Conservation (phyloP, 2,888 invertebrate genomes). For the Machimus rusticus region DNA sequence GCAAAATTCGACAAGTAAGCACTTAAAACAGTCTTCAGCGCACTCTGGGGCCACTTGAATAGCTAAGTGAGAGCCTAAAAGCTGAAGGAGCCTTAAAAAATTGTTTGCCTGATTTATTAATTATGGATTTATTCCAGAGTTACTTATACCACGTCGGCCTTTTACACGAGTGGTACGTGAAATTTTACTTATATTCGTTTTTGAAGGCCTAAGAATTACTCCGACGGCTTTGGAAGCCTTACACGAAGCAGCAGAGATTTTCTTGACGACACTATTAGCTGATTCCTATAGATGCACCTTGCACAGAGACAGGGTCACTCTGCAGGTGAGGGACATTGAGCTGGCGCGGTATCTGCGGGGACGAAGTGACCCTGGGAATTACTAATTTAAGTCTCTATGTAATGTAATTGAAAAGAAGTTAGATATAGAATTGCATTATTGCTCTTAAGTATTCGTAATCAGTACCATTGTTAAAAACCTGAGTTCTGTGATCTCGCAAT, state of each 20-base stretch:
- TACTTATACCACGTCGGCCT: conserved; percentile 61
- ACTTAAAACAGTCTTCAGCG: background rate
- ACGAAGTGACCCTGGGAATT: background rate
- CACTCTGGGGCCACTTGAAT: no score
- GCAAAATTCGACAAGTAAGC: background rate
- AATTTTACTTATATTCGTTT: conserved; percentile 51
- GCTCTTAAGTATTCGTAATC: no score
- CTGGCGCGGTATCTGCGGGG: background rate
- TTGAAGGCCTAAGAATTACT: conserved; percentile 55
- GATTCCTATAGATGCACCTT: background rate
- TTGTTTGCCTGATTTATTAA: background rate
- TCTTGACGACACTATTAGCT: background rate
- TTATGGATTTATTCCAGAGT: background rate
- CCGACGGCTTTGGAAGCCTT: conserved; percentile 60
- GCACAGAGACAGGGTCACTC: background rate
- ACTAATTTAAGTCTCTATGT: background rate
- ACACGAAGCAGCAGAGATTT: background rate
- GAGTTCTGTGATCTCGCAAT: background rate
- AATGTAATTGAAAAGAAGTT: no score
- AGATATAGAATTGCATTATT: no score
- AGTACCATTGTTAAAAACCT: background rate
- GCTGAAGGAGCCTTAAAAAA: background rate
- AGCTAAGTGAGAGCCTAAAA: background rate
- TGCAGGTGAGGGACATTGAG: background rate
- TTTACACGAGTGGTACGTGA: conserved; percentile 64